Base-by-base conservation (phyloP, 2,797 vertebrate genomes). In the Microctenopoma lineatum region DNA sequence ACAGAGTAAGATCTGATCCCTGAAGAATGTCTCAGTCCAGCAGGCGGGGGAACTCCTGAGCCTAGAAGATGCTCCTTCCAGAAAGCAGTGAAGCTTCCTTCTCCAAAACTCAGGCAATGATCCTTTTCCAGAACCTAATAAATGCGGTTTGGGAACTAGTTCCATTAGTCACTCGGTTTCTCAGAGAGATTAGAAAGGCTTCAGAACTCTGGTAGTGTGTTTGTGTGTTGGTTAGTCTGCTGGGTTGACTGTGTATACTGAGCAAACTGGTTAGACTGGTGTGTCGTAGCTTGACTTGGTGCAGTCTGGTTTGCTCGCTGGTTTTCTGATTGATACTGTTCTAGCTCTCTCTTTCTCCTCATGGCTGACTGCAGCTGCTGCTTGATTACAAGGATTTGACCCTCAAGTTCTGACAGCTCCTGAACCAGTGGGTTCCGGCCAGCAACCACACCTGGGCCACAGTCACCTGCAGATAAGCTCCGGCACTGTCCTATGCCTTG, bases 331-430 rank as follows among this genome's bases (percentile, higher is more conserved):
- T 97, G 96, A 84, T 94, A 96, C 73, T 96, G 96, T 88, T 99
- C 97, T 75, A 99, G 93, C 92, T 98, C 97, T 36, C 94, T 91
- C 85, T 98, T 99, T 83, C 96, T 94, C 89, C 95, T 96, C 93
- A 98, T 94, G 25, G 96, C 98, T 1, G 95, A 86, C 80, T 97
- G 97, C 70, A 99, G 90, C 90, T 99, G 97, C 85, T 97, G 95
- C 80, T 96, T 99, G 86, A 99, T 98, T 59, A 94, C 89, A 77
- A 95, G 91, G 0, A 99, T 99, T 80, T 99, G 96, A 74, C 94
- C 94, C 85, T 99, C 97, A 62, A 99, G 94, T 87, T 99, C 98
- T 0, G 92, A 92, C 54, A 99, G 92, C 85, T 99, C 98, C 80
- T 98, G 96, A 61, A 94, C 90, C 73, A 98, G 93, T 0, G 96